Evolutionary conservation across 1,140 invertebrate genomes (phyloP).

Genomic region (Teleogryllus occipitalis): DNA sequence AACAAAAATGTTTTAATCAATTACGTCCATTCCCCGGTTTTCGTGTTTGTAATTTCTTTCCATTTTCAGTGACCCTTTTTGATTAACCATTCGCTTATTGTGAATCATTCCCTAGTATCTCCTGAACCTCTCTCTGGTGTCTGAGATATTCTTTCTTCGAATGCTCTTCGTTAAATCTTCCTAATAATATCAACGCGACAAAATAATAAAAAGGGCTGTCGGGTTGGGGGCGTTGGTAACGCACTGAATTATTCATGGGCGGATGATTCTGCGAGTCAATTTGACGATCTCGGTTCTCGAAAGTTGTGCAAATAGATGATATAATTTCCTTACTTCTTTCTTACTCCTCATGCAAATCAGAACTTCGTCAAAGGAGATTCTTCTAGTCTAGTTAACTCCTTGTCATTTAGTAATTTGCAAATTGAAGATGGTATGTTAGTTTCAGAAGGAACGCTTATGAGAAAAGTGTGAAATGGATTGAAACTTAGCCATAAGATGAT

Average conservation of each 20-base stretch:
- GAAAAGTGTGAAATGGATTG: too few species aligned
- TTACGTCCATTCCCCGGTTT: too few species aligned
- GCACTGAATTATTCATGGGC: not conserved
- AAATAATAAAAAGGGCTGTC: not conserved
- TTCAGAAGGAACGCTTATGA: too few species aligned
- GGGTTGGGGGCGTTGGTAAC: not conserved
- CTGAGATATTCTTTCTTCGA: not conserved
- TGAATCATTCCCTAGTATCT: too few species aligned
- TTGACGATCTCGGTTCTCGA: not conserved
- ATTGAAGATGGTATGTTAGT: not conserved
- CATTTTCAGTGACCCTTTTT: too few species aligned
- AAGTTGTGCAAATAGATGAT: conserved; percentile 2
- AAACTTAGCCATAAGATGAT: too few species aligned
- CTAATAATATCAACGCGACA: not conserved
- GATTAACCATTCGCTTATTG: too few species aligned
- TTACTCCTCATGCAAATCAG: not conserved
- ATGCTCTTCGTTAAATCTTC: not conserved
- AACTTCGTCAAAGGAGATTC: not conserved
- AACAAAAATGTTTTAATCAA: too few species aligned
- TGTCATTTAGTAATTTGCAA: not conserved
- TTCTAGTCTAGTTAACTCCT: not conserved
- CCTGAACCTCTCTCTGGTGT: too few species aligned
- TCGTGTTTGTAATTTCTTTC: too few species aligned
- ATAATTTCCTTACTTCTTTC: not conserved
- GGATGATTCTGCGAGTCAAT: not conserved